Conservation (phyloP, 2,888 invertebrate species). For the Auanema freiburgensis region DNA sequence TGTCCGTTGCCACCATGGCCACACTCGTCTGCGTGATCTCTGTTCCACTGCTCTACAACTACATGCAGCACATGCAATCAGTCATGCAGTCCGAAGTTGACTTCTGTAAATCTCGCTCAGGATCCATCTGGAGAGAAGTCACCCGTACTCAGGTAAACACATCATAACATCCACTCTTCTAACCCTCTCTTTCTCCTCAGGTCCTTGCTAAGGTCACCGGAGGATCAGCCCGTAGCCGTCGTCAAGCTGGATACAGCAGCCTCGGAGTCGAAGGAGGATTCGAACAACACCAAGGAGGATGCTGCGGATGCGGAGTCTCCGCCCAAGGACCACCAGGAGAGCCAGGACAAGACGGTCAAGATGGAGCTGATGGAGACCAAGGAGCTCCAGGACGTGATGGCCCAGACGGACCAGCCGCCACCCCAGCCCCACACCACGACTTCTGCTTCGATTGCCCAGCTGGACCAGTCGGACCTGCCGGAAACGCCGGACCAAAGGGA, state of each 20-base stretch:
- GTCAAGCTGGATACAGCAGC: slow-evolving; percentile 47
- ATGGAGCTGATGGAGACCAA: slow-evolving; percentile 36
- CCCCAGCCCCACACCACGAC: slow-evolving; percentile 46
- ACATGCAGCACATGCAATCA: slow-evolving; percentile 59
- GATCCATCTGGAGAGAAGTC: slow-evolving; percentile 56
- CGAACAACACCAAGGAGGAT: slow-evolving; percentile 20
- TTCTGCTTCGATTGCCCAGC: slow-evolving; percentile 52
- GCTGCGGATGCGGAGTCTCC: slow-evolving; percentile 27
- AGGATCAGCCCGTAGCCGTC: slow-evolving; percentile 38
- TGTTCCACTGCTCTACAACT: slow-evolving; percentile 60
- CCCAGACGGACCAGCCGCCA: slow-evolving; percentile 52
- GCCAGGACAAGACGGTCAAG: slow-evolving; percentile 29
- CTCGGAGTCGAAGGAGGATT: slow-evolving; percentile 33
- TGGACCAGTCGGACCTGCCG: slow-evolving; percentile 50
- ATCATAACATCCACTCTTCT: background rate
- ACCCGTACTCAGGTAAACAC: slow-evolving; percentile 44
- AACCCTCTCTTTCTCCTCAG: slow-evolving; percentile 5
- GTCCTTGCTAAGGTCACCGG: slow-evolving; percentile 47
- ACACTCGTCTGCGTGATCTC: slow-evolving; percentile 52
- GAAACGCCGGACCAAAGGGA: slow-evolving; percentile 51
- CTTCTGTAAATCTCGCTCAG: slow-evolving; percentile 55
- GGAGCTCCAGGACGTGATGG: slow-evolving; percentile 52
- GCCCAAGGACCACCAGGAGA: slow-evolving; percentile 24
- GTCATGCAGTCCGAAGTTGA: slow-evolving; percentile 57
- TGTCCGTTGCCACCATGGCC: slow-evolving; percentile 52